Base-by-base conservation (phyloP, 2,113 vertebrate genomes). In the Piaya cayana region DNA sequence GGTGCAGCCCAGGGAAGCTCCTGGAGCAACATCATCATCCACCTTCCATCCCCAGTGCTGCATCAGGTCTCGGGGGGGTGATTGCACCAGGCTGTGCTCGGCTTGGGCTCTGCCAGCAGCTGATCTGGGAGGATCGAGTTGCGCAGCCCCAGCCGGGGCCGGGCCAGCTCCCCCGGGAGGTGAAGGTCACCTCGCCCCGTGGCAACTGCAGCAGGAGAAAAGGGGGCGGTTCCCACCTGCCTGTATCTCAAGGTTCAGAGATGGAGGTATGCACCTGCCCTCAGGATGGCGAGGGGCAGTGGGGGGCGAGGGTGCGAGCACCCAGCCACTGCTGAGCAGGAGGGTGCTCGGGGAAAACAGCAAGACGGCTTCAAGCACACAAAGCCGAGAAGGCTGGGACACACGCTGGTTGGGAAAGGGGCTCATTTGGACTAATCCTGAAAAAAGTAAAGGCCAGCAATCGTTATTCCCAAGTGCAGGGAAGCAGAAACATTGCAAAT, bases 251-350 rank as follows among this genome's bases (percentile, higher is more conserved):
- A 75, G 43, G 30, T 19, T 64, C 27, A 8, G 50, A 42, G 47
- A 8, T 0, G 2, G 37, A 42, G 1, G 37, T 8, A 16, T 2
- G 4, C 34, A 39, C 34, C 34, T 5, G 1, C 29, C 43, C 16
- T 20, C 0, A 0, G 56, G 34, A 64, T 17, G 50, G 60, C 9
- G 25, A 88, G 49, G 17, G 72, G 42, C 29, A 42, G 67, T 1
- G 0, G 56, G 37, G 6, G 43, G 78, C 0, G 5, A 60, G 37
- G 47, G 2, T 2, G 23, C 0, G 2, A 85, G 62, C 85, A 37
- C 49, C 23, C 0, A 0, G 42, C 20, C 14, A 4, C 49, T 43
- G 62, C 94, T 47, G 75, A 79, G 53, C 75, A 22, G 2, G 0
- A 53, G 47, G 8, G 52, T 19, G 36, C 32, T 26, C 36, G 23